Conservation (phyloP, 2,113 vertebrate species). For the Megaleporinus macrocephalus region DNA sequence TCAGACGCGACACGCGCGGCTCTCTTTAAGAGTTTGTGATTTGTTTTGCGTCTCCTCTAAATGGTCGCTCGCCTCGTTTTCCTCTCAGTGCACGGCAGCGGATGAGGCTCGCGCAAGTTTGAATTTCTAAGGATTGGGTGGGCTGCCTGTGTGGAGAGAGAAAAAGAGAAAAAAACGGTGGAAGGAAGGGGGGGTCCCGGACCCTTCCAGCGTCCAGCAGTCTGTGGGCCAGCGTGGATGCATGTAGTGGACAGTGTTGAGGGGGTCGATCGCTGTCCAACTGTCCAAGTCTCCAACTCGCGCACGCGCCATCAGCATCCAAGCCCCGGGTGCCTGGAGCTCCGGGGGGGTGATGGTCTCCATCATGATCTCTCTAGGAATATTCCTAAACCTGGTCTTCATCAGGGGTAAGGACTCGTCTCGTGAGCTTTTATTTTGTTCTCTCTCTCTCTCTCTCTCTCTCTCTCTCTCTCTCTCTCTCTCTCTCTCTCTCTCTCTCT, state of each 20-base stretch:
- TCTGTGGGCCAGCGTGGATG: conserved; percentile 47
- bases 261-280: conserved; percentile 31
- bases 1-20: too few relatives aligned
- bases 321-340: conserved; percentile 16
- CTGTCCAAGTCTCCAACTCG: conserved; percentile 32
- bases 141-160: neutral
- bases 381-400: conserved; percentile 58
- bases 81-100: neutral
- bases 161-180: too few relatives aligned
- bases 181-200: neutral
- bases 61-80: neutral
- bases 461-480: too few relatives aligned
- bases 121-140: neutral
- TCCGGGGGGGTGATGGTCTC: neutral
- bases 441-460: too few relatives aligned
- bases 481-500: too few relatives aligned
- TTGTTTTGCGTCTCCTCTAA: neutral
- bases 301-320: neutral
- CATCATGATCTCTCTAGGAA: conserved; percentile 57
- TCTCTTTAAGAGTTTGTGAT: neutral
- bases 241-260: conserved; percentile 46
- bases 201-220: conserved; percentile 19
- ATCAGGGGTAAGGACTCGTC: conserved; percentile 53
- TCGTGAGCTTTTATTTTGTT: neutral
- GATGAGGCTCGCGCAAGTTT: conserved; percentile 29